phyloP scores from a whole-genome alignment of 2,888 invertebrate species.

The Idaea straminata region DNA sequence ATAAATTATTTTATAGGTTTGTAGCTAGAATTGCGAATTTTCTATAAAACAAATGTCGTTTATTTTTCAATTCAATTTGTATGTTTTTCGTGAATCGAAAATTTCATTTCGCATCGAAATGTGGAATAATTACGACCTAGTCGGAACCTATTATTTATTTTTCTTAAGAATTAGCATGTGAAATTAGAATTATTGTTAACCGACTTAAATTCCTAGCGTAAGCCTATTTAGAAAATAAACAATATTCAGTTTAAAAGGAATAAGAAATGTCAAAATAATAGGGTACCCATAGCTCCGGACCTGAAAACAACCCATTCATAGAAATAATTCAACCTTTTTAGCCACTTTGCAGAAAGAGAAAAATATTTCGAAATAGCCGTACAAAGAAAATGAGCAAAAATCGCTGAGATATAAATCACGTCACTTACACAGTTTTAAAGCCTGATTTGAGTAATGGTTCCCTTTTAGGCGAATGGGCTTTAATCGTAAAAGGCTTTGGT shows the following conservation, averaged over 20 bases:
- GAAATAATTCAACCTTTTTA: neutral
- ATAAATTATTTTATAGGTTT: neutral
- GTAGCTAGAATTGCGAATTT: neutral
- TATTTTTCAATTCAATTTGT: too few relatives aligned
- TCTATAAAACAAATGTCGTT: neutral
- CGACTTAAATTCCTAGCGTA: too few relatives aligned
- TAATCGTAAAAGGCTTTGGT: conserved; percentile 42
- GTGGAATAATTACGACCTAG: too few relatives aligned
- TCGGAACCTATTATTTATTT: too few relatives aligned
- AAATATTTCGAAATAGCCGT: conserved; percentile 56
- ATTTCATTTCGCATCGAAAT: too few relatives aligned
- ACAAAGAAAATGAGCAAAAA: conserved; percentile 49
- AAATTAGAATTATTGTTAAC: too few relatives aligned
- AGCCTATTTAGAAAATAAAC: too few relatives aligned
- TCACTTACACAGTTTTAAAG: conserved; percentile 62
- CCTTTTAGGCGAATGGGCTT: conserved; percentile 39
- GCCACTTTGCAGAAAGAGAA: conserved; percentile 37
- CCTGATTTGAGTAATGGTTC: conserved; percentile 56
- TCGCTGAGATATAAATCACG: conserved; percentile 56
- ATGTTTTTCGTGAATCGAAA: too few relatives aligned
- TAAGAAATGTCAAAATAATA: neutral
- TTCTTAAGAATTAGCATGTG: too few relatives aligned
- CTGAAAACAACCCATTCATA: neutral
- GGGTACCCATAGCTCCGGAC: neutral
- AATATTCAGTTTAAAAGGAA: too few relatives aligned